Evolutionary conservation across 1,140 invertebrate genomes (phyloP), one percentile per base, ranked within the genome.

Genomic region (Steinernema khuongi): DNA sequence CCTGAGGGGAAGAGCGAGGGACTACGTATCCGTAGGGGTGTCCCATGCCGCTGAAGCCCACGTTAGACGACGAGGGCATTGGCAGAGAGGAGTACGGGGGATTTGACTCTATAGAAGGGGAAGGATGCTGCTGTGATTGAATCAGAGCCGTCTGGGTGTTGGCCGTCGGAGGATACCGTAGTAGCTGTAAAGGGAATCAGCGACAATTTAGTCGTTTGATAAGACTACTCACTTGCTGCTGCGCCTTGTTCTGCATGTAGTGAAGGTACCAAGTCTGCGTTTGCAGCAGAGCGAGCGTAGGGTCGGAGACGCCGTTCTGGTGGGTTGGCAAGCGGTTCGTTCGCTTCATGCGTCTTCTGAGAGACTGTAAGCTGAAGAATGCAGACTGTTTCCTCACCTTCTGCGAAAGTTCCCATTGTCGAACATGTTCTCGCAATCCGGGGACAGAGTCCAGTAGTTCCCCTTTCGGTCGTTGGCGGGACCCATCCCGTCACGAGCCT

Each of bases 401-500:
- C 31, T 73, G 50, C 32, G 67, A 33, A 41, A 97, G 86, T 97
- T 97, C 0, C 94, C 94, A 82, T 95, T 92, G 85, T 97, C 94
- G 84, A 97, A 97, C 94, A 97, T 97, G 79, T 96, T 91, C 28
- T 91, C 90, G 82, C 90, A 93, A 74, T 91, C 89, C 0, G 93
- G 90, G 88, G 94, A 92, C 76, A 89, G 80, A 0, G 88, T 89
- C 90, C 89, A 90, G 80, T 89, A 90, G 77, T 88, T 89, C 0
- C 89, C 89, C 85, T 90, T 90, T 18, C 89, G 86, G 1, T 88
- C 88, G 72, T 88, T 87, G 17, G 88, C 87, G 71, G 71, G 71
- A 14, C 74, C 73, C 19, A 74, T 31, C 31, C 82, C 82, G 50
- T 84, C 83, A 4, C 79, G 30, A 11, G 81, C 73, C 36, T 73